phyloP scores from a whole-genome alignment of 2,113 vertebrate genomes.

The Phaethornis superciliosus region DNA sequence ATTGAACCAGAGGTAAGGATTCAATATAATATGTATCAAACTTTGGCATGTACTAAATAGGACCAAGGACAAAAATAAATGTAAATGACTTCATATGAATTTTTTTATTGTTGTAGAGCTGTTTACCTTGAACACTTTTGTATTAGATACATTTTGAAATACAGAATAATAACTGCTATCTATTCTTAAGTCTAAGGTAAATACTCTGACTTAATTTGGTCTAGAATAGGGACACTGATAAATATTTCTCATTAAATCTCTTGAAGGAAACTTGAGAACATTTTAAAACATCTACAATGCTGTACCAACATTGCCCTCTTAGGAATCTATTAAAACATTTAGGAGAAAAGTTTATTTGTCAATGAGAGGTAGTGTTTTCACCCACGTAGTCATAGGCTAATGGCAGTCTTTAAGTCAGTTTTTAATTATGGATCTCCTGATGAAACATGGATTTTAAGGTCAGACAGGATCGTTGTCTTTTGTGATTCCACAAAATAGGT shows the following conservation, averaged over 20 bases:
- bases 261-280: too few species aligned
- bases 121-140: neutral
- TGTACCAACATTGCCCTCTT: neutral
- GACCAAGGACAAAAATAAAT: neutral
- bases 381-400: neutral
- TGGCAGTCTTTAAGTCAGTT: neutral
- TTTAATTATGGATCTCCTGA: neutral
- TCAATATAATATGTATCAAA: neutral
- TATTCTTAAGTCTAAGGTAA: neutral
- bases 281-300: too few species aligned
- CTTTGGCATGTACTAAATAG: neutral
- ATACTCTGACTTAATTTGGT: neutral
- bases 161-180: neutral
- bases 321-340: neutral
- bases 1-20: constrained; percentile 68
- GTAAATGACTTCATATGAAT: neutral
- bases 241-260: neutral
- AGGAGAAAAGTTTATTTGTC: neutral
- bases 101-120: neutral
- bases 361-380: neutral
- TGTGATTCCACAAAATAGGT: neutral
- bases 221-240: neutral
- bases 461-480: neutral
- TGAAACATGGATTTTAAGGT: neutral
- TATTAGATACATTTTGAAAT: neutral